Evolutionary conservation across 2,113 vertebrate genomes (phyloP).

Genomic region (Prunella fulvescens): DNA sequence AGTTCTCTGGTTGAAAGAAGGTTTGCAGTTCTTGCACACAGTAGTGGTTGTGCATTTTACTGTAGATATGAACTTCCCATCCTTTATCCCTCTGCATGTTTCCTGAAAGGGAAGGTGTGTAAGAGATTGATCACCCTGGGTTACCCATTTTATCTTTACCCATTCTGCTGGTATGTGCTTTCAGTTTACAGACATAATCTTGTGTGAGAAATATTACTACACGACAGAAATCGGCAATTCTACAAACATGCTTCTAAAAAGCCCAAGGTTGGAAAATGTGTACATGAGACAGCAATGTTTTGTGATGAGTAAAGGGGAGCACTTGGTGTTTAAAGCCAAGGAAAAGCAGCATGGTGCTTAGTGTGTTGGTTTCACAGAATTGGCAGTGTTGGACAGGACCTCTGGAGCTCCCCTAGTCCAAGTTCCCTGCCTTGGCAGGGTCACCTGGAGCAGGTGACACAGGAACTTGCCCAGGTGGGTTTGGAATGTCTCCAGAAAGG

Average conservation of each 20-base stretch:
- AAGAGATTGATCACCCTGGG: background rate
- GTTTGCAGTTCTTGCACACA: background rate
- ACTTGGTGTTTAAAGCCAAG: background rate
- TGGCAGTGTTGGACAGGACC: background rate
- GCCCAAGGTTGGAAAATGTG: background rate
- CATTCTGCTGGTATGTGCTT: fast-evolving
- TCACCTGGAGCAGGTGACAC: too few species aligned
- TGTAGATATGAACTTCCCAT: background rate
- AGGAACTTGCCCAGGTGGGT: background rate
- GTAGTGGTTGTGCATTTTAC: background rate
- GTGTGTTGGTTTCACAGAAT: background rate
- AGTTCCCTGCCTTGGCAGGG: background rate
- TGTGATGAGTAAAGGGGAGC: background rate
- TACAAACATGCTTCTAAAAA: background rate
- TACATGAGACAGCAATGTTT: background rate
- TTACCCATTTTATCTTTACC: background rate
- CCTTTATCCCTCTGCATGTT: background rate
- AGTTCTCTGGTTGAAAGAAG: background rate
- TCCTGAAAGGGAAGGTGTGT: background rate
- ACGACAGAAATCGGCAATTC: background rate
- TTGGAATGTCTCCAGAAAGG: background rate
- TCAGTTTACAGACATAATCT: background rate
- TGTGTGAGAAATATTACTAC: background rate
- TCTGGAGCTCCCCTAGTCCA: background rate
- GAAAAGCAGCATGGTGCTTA: background rate